A percentile compares a stretch with the other conserved stretches of the same genome.
These are phyloP conservation scores for Plecturocebus donacophilus DNA, from an alignment of 2,113 vertebrate genomes.

Conservation along the genomic window DNA sequence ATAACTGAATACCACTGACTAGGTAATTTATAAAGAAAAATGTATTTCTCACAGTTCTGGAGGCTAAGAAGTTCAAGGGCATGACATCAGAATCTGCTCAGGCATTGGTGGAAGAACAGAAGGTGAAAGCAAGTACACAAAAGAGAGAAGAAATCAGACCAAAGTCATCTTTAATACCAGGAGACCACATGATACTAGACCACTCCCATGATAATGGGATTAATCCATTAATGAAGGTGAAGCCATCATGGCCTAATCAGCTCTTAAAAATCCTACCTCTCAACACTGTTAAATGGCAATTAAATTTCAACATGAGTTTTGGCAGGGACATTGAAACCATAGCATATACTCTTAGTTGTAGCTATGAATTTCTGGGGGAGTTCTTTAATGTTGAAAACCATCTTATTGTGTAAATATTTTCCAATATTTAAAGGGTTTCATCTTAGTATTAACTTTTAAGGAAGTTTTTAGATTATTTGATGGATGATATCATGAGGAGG, in stretches of 20 bases:
- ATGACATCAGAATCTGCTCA: not conserved
- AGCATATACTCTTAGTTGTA: not conserved
- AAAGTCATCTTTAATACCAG: not conserved
- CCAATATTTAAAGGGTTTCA: not conserved
- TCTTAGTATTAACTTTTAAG: not conserved
- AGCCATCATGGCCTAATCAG: not conserved
- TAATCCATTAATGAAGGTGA: not conserved
- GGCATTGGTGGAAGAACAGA: not conserved
- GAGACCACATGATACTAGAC: not conserved
- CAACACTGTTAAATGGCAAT: not conserved
- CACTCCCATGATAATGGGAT: not conserved
- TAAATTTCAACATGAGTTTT: not conserved
- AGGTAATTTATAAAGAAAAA: not conserved
- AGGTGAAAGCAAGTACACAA: not conserved
- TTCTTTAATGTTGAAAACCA: not conserved
- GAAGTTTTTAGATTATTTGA: not conserved
- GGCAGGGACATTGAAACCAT: not conserved
- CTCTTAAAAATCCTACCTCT: not conserved
- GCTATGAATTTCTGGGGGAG: not conserved
- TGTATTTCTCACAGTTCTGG: not conserved
- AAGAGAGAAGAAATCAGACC: not conserved
- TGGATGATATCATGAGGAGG: not conserved
- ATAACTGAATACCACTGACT: not conserved
- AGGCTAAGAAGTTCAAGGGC: not conserved
- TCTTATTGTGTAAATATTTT: not conserved